Evolutionary conservation across 1,140 invertebrate genomes (phyloP).

Genomic region (Drosophila sproati): DNA sequence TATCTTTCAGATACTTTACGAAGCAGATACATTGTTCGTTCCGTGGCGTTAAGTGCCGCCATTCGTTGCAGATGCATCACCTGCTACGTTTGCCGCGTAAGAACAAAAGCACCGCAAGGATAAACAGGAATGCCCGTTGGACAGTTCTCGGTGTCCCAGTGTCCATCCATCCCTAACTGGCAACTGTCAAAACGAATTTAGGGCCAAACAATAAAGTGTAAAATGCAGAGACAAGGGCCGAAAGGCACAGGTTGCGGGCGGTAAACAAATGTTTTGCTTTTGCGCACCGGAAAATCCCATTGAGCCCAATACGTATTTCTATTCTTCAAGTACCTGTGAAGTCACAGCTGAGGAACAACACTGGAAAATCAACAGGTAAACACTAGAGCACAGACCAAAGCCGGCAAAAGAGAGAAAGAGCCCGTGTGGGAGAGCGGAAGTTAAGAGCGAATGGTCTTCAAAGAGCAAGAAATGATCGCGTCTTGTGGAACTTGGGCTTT

Average conservation of each 20-base stretch:
- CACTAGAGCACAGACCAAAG: background rate
- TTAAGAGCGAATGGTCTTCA: slow-evolving; percentile 3
- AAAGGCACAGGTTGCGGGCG: slow-evolving; percentile 28
- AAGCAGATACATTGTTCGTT: slow-evolving; percentile 7
- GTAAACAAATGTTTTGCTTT: slow-evolving; percentile 56
- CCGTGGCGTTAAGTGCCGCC: slow-evolving; percentile 70
- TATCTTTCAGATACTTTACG: slow-evolving; percentile 48
- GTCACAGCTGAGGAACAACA: slow-evolving; percentile 42
- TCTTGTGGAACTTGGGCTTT: slow-evolving; percentile 23
- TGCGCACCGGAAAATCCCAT: slow-evolving; percentile 66
- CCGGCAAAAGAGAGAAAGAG: slow-evolving; percentile 19
- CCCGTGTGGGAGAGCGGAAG: background rate
- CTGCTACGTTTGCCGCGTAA: slow-evolving; percentile 52
- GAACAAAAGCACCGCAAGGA: slow-evolving; percentile 71
- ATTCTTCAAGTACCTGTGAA: slow-evolving; percentile 59
- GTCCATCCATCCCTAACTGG: slow-evolving; percentile 21
- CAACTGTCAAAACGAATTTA: slow-evolving; percentile 71
- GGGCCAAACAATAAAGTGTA: slow-evolving; percentile 49
- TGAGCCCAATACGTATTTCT: slow-evolving; percentile 34
- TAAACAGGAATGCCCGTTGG: slow-evolving; percentile 63
- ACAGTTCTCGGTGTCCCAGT: background rate
- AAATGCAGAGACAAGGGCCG: slow-evolving; percentile 36
- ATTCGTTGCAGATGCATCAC: slow-evolving; percentile 62
- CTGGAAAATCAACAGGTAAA: slow-evolving; percentile 42
- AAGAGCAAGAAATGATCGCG: background rate